Conservation (phyloP, 1,140 invertebrate species). For the Heliconius hermathena region DNA sequence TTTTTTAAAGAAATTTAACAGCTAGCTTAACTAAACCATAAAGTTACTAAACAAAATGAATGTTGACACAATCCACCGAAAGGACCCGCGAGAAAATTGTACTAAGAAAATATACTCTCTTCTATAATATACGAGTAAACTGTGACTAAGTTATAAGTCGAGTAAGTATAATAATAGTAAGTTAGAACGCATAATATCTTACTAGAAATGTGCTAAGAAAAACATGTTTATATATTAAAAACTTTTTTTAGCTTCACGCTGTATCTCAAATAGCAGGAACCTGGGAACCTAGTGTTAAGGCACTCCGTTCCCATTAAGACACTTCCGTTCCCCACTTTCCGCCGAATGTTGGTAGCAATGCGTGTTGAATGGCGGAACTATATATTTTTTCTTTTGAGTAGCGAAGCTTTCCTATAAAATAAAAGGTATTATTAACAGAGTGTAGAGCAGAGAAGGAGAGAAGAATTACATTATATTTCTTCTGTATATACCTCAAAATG, state of each 20-base stretch:
- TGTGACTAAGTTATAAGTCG: background rate
- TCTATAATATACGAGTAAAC: background rate
- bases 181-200: slow-evolving; percentile 32
- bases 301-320: too few relatives aligned
- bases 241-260: background rate
- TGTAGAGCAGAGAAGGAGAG: too few relatives aligned
- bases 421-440: too few relatives aligned
- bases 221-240: slow-evolving; percentile 9
- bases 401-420: too few relatives aligned
- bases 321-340: too few relatives aligned
- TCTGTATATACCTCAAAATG: too few relatives aligned
- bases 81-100: slow-evolving; percentile 40
- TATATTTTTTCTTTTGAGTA: too few relatives aligned
- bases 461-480: too few relatives aligned
- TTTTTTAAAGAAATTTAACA: background rate
- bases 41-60: slow-evolving; percentile 24
- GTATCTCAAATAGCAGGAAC: too few relatives aligned
- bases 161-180: slow-evolving; percentile 10
- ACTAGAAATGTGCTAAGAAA: slow-evolving; percentile 16
- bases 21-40: slow-evolving; percentile 15
- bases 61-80: slow-evolving; percentile 33
- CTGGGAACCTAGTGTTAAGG: too few relatives aligned
- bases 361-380: too few relatives aligned
- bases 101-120: slow-evolving; percentile 32
- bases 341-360: too few relatives aligned